Conservation (phyloP, 2,797 vertebrate genomes). For the Crax fasciolata region DNA sequence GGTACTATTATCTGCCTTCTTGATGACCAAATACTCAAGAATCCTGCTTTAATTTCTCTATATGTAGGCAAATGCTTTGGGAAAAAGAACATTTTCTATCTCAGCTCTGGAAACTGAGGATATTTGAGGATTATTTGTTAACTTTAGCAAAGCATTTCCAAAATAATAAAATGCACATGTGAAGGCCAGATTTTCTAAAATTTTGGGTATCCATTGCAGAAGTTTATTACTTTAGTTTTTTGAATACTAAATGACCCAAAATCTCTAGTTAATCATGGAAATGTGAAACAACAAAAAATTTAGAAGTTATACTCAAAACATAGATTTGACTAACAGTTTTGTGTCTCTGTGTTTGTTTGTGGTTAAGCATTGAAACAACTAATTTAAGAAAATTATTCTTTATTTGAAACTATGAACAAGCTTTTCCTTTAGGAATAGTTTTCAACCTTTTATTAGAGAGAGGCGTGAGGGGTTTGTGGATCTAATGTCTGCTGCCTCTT, state of each 20-base stretch:
- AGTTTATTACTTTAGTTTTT: not conserved
- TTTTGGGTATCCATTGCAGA: not conserved
- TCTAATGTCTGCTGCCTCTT: conserved; percentile 45
- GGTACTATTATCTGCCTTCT: not conserved
- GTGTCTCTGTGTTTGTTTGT: not conserved
- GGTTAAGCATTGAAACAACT: not conserved
- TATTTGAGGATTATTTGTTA: not conserved
- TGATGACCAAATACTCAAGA: not conserved
- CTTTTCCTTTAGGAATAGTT: conserved; percentile 39
- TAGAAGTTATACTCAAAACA: not conserved
- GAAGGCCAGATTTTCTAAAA: not conserved
- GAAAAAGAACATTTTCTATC: not conserved
- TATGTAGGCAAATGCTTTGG: not conserved
- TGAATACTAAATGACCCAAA: not conserved
- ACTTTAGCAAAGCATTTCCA: not conserved
- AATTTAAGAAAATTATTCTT: not conserved
- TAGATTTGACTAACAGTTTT: not conserved
- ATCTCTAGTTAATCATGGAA: not conserved
- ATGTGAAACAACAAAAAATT: not conserved
- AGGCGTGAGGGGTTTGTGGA: not conserved
- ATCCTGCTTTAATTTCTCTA: not conserved
- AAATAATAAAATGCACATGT: not conserved
- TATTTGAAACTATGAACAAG: not conserved
- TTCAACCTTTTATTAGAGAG: conserved; percentile 17
- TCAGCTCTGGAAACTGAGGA: not conserved